Evolutionary conservation across 2,888 invertebrate genomes (phyloP).

Genomic region (Pycnomerus fuliginosus): DNA sequence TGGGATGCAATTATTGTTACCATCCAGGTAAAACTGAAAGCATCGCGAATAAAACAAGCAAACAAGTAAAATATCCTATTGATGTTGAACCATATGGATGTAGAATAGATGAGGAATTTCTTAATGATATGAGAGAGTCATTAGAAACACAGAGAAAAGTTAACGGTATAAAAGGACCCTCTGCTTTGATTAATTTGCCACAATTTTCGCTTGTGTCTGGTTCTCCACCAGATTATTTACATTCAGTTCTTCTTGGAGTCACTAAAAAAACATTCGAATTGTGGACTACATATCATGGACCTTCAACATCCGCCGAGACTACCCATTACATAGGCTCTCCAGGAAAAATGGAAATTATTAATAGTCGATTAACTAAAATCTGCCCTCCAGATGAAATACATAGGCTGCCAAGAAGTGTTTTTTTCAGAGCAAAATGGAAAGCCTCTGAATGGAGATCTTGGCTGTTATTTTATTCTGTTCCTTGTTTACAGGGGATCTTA

Average conservation of each 20-base stretch:
- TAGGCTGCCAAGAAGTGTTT: background rate
- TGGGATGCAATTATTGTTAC: background rate
- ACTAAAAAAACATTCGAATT: background rate
- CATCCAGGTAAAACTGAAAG: background rate
- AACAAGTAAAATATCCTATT: background rate
- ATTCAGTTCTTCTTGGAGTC: background rate
- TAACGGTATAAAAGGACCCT: background rate
- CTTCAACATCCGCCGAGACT: background rate
- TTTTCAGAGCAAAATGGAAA: background rate
- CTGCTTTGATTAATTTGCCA: background rate
- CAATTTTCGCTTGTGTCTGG: background rate
- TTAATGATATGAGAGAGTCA: background rate
- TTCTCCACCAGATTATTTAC: background rate
- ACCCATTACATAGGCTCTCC: background rate
- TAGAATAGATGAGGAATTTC: background rate
- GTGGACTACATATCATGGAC: background rate
- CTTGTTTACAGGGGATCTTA: background rate
- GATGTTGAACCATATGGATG: background rate
- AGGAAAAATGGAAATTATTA: background rate
- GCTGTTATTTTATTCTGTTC: background rate
- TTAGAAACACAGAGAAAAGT: background rate
- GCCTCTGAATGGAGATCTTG: background rate
- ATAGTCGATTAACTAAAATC: background rate
- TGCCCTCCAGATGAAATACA: background rate
- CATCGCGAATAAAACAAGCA: background rate